Evolutionary conservation across 2,888 invertebrate genomes (phyloP), one percentile per base, ranked within the genome.

Genomic region (Yponomeuta evonymella): DNA sequence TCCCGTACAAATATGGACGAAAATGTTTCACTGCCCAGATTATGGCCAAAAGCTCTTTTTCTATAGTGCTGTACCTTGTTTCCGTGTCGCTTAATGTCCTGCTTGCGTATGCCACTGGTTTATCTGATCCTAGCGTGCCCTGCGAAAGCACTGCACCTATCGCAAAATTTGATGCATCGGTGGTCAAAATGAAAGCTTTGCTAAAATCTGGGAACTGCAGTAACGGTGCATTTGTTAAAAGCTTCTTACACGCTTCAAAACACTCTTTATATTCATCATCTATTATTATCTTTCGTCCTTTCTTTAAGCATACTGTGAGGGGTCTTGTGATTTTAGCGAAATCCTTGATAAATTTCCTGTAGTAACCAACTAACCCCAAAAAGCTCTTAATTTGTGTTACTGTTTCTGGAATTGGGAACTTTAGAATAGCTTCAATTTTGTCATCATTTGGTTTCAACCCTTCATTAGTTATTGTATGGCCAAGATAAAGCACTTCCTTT

Each of bases 131-230:
- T 72, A 79, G 58, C 36, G 29, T 6, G 1, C 78, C 70, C 33
- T 71, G 70, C 9, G 65, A 70, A 5, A 70, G 23, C 5, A 71
- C 43, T 9, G 69, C 48, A n/a, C 70, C 69, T 6, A 71, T 11
- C 5, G 71, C 70, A 9, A 51, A 48, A 8, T 65, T 65, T 4
- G 69, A 69, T 6, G 71, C 71, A 29, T 71, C 68, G 0, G 71
- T 71, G 23, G 68, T 63, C 10, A 71, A 29, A 12, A 71, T 63
- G 30, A 71, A 71, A 48, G 43, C 15, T 51, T 71, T 71, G 4
- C 8, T 36, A 9, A 85, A 85, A 70, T 84, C 80, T 8, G 82
- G 82, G 63, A 82, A 85, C 72, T 79, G 76, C 29, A 87, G 72
- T 9, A 85, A 75, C 0, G 83, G 83, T 58, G 77, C 76, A 62